Evolutionary conservation across 92 coral and sea anemone species (phyloP).

Genomic region (Palythoa grandiflora): DNA sequence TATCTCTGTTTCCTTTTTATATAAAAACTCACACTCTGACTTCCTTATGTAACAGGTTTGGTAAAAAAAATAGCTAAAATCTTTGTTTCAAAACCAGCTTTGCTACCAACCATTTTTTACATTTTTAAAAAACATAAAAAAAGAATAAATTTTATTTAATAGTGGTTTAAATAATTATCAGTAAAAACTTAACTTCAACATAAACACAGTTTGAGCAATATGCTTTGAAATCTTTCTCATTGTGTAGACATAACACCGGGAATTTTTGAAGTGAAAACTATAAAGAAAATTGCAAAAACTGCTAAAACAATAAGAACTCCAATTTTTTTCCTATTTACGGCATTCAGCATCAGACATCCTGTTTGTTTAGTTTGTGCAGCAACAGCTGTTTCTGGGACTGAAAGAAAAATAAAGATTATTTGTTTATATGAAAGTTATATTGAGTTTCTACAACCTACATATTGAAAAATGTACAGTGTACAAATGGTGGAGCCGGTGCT

Average conservation of each 20-base stretch:
- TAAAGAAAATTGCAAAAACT: slow-evolving; percentile 1
- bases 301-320: slow-evolving; percentile 17
- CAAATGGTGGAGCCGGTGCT: too few species aligned
- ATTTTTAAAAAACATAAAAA: too few species aligned
- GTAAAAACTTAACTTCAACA: not conserved
- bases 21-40: too few species aligned
- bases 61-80: too few species aligned
- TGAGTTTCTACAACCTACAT: too few species aligned
- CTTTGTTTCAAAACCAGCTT: too few species aligned
- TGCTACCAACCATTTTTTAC: too few species aligned
- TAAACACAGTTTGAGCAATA: not conserved
- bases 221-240: not conserved
- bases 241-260: slow-evolving; percentile 1
- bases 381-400: not conserved
- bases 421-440: not conserved
- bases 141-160: too few species aligned
- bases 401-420: not conserved
- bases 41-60: too few species aligned
- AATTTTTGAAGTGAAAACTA: slow-evolving; percentile 24
- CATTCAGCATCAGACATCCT: not conserved
- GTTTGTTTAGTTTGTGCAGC: not conserved
- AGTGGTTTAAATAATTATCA: too few species aligned
- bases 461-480: too few species aligned
- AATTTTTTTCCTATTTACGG: not conserved
- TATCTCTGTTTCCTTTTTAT: too few species aligned